Conservation (phyloP, 2,113 vertebrate species). For the Pionites leucogaster region DNA sequence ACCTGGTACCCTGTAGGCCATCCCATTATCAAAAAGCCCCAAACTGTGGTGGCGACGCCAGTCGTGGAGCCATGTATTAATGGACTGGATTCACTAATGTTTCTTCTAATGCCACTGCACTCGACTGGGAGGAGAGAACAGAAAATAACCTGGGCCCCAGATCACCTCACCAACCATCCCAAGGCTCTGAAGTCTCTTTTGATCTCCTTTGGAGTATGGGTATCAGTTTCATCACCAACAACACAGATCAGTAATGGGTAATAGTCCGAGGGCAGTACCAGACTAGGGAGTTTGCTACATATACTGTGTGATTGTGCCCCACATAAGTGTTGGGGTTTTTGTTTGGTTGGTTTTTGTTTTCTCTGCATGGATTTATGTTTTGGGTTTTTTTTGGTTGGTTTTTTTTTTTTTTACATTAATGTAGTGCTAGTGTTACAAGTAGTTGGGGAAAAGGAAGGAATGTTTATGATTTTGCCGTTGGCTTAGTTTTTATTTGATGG, state of each 20-base stretch:
- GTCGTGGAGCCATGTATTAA: neutral
- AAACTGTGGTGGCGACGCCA: neutral
- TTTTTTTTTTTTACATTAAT: neutral
- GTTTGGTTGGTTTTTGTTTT: fast-evolving
- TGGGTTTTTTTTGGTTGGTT: neutral
- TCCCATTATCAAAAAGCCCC: neutral
- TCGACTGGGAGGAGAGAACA: neutral
- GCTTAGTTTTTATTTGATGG: neutral
- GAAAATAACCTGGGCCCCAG: neutral
- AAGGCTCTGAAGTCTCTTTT: neutral
- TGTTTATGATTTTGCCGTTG: neutral
- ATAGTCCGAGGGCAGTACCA: neutral
- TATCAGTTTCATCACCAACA: neutral
- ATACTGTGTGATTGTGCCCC: neutral
- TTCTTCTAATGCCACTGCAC: neutral
- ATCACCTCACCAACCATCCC: neutral
- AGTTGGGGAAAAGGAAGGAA: neutral
- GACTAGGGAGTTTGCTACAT: neutral
- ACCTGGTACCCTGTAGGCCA: neutral
- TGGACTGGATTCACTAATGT: neutral
- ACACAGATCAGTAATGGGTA: neutral
- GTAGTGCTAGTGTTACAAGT: neutral
- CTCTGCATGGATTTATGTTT: neutral
- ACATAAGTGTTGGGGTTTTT: neutral
- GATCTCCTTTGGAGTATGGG: neutral